These are phyloP conservation scores for Streptopelia turtur DNA, from an alignment of 2,797 vertebrate genomes.

Conservation along the genomic window DNA sequence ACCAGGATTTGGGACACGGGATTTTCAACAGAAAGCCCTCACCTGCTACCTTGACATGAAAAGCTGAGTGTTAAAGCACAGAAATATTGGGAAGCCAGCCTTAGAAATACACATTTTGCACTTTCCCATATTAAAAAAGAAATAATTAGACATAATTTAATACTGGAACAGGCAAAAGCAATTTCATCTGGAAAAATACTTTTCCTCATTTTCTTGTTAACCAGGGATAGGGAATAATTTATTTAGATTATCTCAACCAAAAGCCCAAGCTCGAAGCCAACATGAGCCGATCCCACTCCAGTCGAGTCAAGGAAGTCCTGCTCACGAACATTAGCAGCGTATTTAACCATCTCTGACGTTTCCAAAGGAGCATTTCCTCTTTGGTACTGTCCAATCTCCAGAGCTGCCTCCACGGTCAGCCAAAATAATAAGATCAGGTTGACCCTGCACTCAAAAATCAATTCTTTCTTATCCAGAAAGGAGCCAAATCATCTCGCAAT, in stretches of 20 bases:
- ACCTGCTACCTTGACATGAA: not conserved
- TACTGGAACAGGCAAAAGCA: not conserved
- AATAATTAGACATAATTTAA: not conserved
- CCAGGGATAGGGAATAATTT: not conserved
- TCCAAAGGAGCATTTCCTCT: conserved; percentile 23
- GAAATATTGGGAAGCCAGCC: not conserved
- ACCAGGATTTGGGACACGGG: not conserved
- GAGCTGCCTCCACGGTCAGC: not conserved
- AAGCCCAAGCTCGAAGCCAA: not conserved
- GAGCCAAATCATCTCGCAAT: conserved; percentile 7
- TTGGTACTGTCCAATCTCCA: not conserved
- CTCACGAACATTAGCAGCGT: not conserved
- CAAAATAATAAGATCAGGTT: conserved; percentile 1
- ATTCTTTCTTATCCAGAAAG: conserved; percentile 35
- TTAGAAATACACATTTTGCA: not conserved
- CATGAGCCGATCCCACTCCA: not conserved
- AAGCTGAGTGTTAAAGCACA: not conserved
- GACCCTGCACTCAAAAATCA: conserved; percentile 23
- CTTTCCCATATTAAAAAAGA: not conserved
- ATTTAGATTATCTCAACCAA: not conserved
- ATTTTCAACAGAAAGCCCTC: not conserved
- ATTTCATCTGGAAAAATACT: not conserved
- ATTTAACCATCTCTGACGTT: not conserved
- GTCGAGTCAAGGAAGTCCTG: not conserved
- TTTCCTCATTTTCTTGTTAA: not conserved